A percentile compares a stretch with the other conserved stretches of the same genome.
phyloP scores from a whole-genome alignment of 1,140 invertebrate genomes.

The Drosophila bifasciata region DNA sequence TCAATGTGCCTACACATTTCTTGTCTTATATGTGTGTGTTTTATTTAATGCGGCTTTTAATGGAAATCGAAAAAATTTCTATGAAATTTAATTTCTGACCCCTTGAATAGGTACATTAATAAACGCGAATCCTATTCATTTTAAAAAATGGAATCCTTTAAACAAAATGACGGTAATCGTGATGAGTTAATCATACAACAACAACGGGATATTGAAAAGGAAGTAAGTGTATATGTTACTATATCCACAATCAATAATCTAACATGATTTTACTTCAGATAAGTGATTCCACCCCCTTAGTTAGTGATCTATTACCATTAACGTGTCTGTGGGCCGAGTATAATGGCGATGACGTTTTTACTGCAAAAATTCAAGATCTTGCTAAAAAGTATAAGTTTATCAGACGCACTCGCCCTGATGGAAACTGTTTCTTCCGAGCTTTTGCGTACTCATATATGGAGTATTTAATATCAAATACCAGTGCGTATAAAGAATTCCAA shows the following conservation, averaged over 20 bases:
- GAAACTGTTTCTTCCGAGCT: conserved; percentile 98
- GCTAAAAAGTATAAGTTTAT: conserved; percentile 91
- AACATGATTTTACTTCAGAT: conserved; percentile 87
- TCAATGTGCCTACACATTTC: neutral
- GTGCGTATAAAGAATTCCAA: conserved; percentile 93
- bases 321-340: conserved; percentile 93
- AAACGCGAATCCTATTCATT: conserved; percentile 25
- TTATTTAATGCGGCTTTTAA: too few species aligned
- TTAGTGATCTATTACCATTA: conserved; percentile 90
- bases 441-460: conserved; percentile 98
- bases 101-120: too few species aligned
- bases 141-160: conserved; percentile 56
- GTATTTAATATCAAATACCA: conserved; percentile 92
- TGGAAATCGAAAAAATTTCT: too few species aligned
- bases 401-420: conserved; percentile 93
- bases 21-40: too few species aligned
- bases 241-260: too few species aligned
- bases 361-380: conserved; percentile 92
- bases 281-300: conserved; percentile 92
- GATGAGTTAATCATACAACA: conserved; percentile 97
- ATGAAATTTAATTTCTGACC: too few species aligned
- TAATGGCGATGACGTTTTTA: conserved; percentile 93
- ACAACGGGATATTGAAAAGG: conserved; percentile 95
- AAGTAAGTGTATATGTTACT: conserved; percentile 87
- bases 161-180: conserved; percentile 87